Conservation (phyloP, 64 coral and sea anemone genomes). For the Stichodactyla helianthus region DNA sequence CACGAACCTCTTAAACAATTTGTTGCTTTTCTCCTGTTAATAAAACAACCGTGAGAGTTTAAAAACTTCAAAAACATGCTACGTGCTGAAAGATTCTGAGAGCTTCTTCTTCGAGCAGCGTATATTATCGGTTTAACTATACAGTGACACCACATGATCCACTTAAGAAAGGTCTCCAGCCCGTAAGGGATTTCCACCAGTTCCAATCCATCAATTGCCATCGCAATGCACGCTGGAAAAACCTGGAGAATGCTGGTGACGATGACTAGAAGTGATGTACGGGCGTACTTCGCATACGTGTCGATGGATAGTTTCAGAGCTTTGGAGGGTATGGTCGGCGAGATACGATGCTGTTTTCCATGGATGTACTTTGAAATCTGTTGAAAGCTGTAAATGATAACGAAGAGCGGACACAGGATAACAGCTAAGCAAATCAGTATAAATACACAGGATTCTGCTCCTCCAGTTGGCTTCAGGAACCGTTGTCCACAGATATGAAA, state of each 20-base stretch:
- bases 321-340: slow-evolving; percentile 46
- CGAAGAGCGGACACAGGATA: slow-evolving; percentile 25
- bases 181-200: slow-evolving; percentile 27
- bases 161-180: slow-evolving; percentile 47
- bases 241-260: slow-evolving; percentile 72
- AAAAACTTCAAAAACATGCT: not conserved
- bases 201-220: slow-evolving; percentile 71
- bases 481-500: slow-evolving; percentile 67
- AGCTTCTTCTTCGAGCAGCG: slow-evolving; percentile 14
- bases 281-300: slow-evolving; percentile 59
- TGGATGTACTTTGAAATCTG: slow-evolving; percentile 43
- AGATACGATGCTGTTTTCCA: slow-evolving; percentile 19
- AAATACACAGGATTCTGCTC: slow-evolving; percentile 13
- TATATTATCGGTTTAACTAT: slow-evolving; percentile 76
- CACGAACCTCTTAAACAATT: not conserved
- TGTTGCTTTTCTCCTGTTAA: not conserved
- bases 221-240: slow-evolving; percentile 78
- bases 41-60: not conserved
- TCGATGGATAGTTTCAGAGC: slow-evolving; percentile 52
- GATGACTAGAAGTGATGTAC: slow-evolving; percentile 68
- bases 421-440: not conserved
- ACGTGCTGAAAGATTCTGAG: not conserved
- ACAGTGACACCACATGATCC: slow-evolving; percentile 91
- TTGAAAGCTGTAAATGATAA: slow-evolving; percentile 62
- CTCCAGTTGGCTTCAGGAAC: slow-evolving; percentile 40